Base-by-base conservation (phyloP, 2,888 invertebrate genomes). In the Cheilosia vernalis region DNA sequence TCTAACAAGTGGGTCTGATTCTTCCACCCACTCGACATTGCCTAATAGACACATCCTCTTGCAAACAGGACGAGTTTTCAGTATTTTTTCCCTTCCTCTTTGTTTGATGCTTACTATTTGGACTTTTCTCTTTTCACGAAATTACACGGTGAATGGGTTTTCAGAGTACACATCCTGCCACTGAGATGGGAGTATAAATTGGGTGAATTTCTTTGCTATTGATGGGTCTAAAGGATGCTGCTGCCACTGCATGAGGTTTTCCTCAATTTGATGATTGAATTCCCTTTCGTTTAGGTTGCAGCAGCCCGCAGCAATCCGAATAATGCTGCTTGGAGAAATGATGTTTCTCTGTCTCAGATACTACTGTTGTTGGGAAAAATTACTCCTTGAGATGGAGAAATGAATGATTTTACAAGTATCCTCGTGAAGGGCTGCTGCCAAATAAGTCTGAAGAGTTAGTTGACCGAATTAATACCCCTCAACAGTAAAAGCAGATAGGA, bases 261-360 rank as follows among this genome's bases (percentile, higher is more conserved):
- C 42, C 70, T 42, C 77, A 66, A 77, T 77, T 53, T 51, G 19
- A 60, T 72, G 77, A 83, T 83, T 83, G 82, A 66, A 77, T 72
- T 61, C 53, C 53, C 10, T 56, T 51, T 51, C 13, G 51, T 67
- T 67, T 58, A 10, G 37, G 13, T 4, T 37, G 44, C 17, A 66
- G 79, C 66, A 67, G 47, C 61, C 53, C 21, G 51, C n/a, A n/a
- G 79, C 66, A 67, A 55, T 67, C 53, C 30, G 51, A 77, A 70
- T 70, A 60, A 19, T 58, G 70, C 37, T 44, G 42, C 24, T 44
- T 37, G 40, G 44, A 63, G 30, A 24, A 51, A 51, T 13, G 51
- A 13, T 15, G n/a, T 49, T 63, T 49, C 33, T 24, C 24, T 33
- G 13, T 63, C 21, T 4, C 13, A 3, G 19, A 51, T 24, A 49